phyloP scores from a whole-genome alignment of 2,888 invertebrate species.

The Monochamus alternatus region DNA sequence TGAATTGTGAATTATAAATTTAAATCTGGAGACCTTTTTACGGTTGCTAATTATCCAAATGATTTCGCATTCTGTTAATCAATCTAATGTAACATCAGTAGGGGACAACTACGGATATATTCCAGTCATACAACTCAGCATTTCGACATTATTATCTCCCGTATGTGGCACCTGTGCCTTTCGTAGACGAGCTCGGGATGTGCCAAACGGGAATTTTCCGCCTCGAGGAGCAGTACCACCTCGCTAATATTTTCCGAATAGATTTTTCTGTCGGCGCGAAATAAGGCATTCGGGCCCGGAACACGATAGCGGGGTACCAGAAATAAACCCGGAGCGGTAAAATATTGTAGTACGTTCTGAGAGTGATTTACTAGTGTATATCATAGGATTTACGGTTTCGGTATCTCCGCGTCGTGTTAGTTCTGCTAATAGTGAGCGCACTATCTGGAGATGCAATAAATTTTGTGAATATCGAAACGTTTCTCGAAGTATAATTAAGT shows the following conservation, averaged over 20 bases:
- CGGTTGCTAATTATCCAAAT: too few species aligned
- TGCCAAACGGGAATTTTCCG: neutral
- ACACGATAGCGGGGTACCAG: conserved; percentile 18
- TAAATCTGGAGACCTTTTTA: too few species aligned
- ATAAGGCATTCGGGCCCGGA: conserved; percentile 10
- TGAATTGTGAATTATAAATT: too few species aligned
- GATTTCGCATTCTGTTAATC: too few species aligned
- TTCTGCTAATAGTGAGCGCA: conserved; percentile 8
- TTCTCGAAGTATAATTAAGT: too few species aligned
- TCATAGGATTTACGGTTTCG: conserved; percentile 10
- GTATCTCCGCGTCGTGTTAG: conserved; percentile 1
- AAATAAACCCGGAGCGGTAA: conserved; percentile 31
- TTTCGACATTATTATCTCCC: neutral
- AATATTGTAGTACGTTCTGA: conserved; percentile 24
- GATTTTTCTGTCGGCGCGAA: conserved; percentile 28
- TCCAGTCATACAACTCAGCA: too few species aligned
- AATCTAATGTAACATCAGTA: too few species aligned
- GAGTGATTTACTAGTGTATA: conserved; percentile 26
- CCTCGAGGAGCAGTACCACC: conserved; percentile 2
- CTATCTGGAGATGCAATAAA: neutral
- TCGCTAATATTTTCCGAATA: conserved; percentile 29
- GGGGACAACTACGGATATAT: too few species aligned
- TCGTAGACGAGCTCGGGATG: neutral
- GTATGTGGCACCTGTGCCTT: neutral
- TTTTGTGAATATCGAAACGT: neutral